These are phyloP conservation scores for Heterodera carotae DNA, from an alignment of 1,140 invertebrate genomes.

Conservation along the genomic window DNA sequence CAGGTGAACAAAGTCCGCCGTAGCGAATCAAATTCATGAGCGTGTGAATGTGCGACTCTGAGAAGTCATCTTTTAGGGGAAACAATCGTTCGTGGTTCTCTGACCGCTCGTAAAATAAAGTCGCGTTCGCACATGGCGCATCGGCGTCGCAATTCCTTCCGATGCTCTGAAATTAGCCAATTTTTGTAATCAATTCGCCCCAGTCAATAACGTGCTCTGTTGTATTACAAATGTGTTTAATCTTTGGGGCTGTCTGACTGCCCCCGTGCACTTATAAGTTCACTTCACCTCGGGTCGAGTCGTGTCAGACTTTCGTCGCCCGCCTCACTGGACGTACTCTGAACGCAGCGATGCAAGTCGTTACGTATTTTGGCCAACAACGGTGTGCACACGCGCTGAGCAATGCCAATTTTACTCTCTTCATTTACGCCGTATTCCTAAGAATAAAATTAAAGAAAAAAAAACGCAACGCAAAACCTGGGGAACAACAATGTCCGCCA, in stretches of 20 bases:
- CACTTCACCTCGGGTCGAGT: constrained; percentile 77
- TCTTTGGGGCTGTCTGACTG: no score
- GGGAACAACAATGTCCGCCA: constrained; percentile 94
- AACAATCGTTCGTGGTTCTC: not conserved
- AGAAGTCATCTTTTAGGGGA: not conserved
- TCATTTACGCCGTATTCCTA: constrained; percentile 94
- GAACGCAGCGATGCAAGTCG: constrained; percentile 76
- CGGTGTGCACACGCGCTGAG: constrained; percentile 94
- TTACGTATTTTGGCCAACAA: constrained; percentile 91
- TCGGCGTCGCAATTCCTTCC: constrained; percentile 94
- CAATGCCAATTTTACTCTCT: constrained; percentile 92
- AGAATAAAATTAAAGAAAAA: constrained; percentile 28
- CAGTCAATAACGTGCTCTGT: no score
- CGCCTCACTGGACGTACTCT: constrained; percentile 64
- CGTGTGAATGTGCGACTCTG: constrained; percentile 93
- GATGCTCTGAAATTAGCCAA: constrained; percentile 69
- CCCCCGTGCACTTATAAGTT: no score
- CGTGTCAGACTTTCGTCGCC: constrained; percentile 82
- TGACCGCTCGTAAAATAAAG: constrained; percentile 89
- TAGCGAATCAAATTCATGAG: constrained; percentile 90
- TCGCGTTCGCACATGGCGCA: constrained; percentile 90
- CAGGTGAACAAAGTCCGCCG: constrained; percentile 76
- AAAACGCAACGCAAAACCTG: constrained; percentile 72
- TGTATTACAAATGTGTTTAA: no score
- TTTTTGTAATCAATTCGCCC: not conserved